These are phyloP conservation scores for Himalopsyche kuldschensis DNA, from an alignment of 2,888 invertebrate genomes.

Conservation along the genomic window DNA sequence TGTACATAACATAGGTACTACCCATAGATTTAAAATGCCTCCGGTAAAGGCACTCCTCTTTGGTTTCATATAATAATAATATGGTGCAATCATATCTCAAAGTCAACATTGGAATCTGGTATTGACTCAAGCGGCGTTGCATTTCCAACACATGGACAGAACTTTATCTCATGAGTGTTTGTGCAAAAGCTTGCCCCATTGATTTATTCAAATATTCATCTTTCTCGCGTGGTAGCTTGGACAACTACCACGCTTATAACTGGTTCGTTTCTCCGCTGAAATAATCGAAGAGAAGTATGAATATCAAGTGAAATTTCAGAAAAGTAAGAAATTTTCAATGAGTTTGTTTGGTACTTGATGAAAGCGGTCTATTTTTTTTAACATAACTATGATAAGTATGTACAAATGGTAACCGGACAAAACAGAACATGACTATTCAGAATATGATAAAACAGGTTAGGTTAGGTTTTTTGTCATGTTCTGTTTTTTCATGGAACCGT, in stretches of 20 bases:
- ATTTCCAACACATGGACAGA: background rate
- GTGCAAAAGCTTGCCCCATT: slow-evolving; percentile 33
- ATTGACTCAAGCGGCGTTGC: background rate
- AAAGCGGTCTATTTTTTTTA: no score
- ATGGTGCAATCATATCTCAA: background rate
- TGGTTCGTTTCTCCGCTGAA: background rate
- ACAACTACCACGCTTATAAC: background rate
- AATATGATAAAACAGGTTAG: no score
- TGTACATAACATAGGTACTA: no score
- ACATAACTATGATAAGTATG: no score
- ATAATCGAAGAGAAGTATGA: background rate
- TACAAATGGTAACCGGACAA: no score
- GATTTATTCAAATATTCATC: slow-evolving; percentile 39
- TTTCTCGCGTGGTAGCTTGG: background rate
- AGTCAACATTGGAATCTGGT: background rate
- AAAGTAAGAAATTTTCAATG: background rate
- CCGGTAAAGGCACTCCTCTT: background rate
- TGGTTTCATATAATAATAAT: background rate
- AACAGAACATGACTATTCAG: no score
- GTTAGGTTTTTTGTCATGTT: no score
- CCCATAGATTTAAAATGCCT: background rate
- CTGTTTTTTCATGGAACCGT: no score
- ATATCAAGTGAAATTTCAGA: background rate
- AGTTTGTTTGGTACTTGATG: no score
- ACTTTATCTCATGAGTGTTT: slow-evolving; percentile 14